Base-by-base conservation (phyloP, 2,113 vertebrate species). In the Felis chaus region DNA sequence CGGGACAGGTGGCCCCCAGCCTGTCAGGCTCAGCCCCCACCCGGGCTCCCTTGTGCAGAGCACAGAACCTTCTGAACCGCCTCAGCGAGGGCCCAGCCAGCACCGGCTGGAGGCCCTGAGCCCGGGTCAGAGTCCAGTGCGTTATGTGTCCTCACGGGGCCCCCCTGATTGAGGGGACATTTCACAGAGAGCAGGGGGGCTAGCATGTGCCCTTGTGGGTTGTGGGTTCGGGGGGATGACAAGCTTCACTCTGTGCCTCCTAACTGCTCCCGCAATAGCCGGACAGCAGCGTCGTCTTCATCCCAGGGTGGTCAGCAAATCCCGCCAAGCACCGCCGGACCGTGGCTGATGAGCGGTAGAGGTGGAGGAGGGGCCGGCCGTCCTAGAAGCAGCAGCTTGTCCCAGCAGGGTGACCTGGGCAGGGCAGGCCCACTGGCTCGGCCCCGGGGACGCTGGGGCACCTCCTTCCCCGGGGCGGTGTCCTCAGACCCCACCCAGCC, bases 331-430 rank as follows among this genome's bases (percentile, higher is more conserved):
- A 19, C 55, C 55, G 7, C 55, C 5, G 18, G 55, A 57, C 18
- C 18, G 18, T 45, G 55, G 18, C 18, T 5, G 55, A 55, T 5
- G 18, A 18, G 18, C 55, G 0, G 16, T 55, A 55, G 55, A 55
- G 55, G 16, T 55, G 55, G 55, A 19, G 55, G 18, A 0, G 55
- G 18, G 6, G 16, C 18, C 18, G 55, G 0, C 55, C 1, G 0
- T 19, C 18, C 7, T 57, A 1, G 18, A 57, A 19, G 55, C 5
- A 5, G 18, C 55, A 7, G 55, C 55, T 19, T 2, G 18, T 57
- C 55, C 55, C 55, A 19, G 55, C 55, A 57, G 55, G 45, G 55
- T 57, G 55, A 57, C 55, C 55, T 3, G 55, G 55, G 18, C 18
- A 57, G 55, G 55, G 18, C 55, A 19, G 55, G 55, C 55, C 18